Percentiles rank a stretch among this genome's conserved stretches.
Evolutionary conservation across 1,140 invertebrate genomes (phyloP).

Genomic region (Caenorhabditis tropicalis): DNA sequence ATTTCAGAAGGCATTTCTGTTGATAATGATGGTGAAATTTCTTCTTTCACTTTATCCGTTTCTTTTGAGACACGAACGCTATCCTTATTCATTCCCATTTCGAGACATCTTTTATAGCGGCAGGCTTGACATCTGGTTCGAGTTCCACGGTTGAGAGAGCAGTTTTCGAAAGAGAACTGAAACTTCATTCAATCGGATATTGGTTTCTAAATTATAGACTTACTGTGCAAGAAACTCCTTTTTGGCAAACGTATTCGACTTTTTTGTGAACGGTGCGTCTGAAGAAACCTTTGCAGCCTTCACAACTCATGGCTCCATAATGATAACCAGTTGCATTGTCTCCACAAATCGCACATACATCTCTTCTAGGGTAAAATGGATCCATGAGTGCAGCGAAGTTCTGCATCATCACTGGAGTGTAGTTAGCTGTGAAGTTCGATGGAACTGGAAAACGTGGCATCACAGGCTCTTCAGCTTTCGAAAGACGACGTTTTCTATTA

Average conservation of each 20-base stretch:
- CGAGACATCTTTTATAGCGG: background rate
- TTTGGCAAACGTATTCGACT: background rate
- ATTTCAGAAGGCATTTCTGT: background rate
- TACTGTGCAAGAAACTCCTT: background rate
- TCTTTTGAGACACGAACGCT: background rate
- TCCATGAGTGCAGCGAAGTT: background rate
- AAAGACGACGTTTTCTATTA: background rate
- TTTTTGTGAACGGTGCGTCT: background rate
- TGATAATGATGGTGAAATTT: background rate
- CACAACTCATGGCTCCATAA: conserved; percentile 78
- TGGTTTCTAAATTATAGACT: no score
- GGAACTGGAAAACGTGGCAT: background rate
- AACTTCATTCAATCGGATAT: no score
- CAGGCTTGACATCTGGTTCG: conserved; percentile 14
- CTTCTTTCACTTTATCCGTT: background rate
- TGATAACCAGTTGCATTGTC: conserved; percentile 78
- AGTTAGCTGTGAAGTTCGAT: background rate
- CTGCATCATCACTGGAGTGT: background rate
- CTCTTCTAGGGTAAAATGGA: background rate
- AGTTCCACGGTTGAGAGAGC: background rate
- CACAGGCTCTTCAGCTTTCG: background rate
- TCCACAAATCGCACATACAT: conserved; percentile 77
- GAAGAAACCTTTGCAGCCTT: conserved; percentile 75
- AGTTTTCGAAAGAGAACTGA: background rate
- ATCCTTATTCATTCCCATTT: background rate